Percentiles rank a stretch among this genome's conserved stretches.
Evolutionary conservation across 2,797 vertebrate genomes (phyloP).

Genomic region (Champsocephalus gunnari): DNA sequence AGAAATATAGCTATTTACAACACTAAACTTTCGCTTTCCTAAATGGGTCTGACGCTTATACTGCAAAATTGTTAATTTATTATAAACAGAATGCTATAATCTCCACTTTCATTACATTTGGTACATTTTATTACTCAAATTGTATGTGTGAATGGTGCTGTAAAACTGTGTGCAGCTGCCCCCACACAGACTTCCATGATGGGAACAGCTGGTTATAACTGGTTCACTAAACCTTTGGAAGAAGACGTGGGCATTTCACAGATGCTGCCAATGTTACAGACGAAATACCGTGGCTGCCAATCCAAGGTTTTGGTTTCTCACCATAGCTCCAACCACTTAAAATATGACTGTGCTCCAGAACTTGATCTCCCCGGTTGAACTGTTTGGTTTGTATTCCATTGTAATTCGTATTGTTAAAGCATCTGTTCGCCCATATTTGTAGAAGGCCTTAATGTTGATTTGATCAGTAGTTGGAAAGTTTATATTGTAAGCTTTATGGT

Average conservation of each 20-base stretch:
- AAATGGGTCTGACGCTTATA: background rate
- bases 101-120: background rate
- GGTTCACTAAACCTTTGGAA: constrained; percentile 58
- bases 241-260: constrained; percentile 52
- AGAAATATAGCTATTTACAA: constrained; percentile 57
- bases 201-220: constrained; percentile 55
- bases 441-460: too few species aligned
- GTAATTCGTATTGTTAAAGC: background rate
- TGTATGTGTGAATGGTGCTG: constrained; percentile 10
- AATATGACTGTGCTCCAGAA: constrained; percentile 12
- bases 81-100: background rate
- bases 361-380: constrained; percentile 5
- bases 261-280: constrained; percentile 51
- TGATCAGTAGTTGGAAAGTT: too few species aligned
- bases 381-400: background rate
- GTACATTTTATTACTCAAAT: background rate
- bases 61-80: background rate
- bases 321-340: constrained; percentile 32
- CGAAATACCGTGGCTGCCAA: constrained; percentile 54
- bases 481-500: too few species aligned
- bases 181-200: constrained; percentile 38
- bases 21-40: constrained; percentile 14
- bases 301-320: constrained; percentile 49
- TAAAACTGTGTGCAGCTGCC: constrained; percentile 63
- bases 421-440: background rate